phyloP scores from a whole-genome alignment of 2,113 vertebrate species.

The Paracyprichromis sp. region DNA sequence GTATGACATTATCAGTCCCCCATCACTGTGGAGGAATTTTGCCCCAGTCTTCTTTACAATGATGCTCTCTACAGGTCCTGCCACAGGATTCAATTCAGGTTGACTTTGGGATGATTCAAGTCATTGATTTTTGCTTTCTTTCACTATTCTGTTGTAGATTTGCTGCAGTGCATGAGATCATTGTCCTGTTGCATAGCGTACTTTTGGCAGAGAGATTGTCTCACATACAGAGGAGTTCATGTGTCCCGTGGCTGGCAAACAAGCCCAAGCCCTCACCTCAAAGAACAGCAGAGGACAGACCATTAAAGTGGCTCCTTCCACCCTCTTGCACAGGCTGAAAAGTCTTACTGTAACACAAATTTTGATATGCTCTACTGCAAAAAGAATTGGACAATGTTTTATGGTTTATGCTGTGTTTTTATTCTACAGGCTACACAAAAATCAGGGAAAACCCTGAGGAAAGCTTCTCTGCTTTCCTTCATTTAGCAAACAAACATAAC shows the following conservation, averaged over 20 bases:
- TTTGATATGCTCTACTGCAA: not conserved
- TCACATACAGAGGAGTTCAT: not conserved
- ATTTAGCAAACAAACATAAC: not conserved
- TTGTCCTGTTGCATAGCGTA: not conserved
- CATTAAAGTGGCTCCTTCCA: not conserved
- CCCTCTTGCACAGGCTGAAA: not conserved
- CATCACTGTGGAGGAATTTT: not conserved
- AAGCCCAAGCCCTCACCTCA: not conserved
- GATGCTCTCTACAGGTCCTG: not conserved
- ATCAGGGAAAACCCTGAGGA: accelerated
- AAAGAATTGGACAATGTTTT: accelerated
- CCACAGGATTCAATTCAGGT: not conserved
- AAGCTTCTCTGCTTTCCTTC: not conserved
- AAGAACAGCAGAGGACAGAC: not conserved
- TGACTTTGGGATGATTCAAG: not conserved
- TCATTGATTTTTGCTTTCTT: not conserved
- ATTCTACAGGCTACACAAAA: not conserved
- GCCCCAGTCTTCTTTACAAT: not conserved
- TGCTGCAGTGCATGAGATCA: not conserved
- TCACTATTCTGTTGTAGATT: not conserved
- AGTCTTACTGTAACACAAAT: not conserved
- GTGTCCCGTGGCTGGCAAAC: not conserved
- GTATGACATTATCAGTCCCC: not conserved
- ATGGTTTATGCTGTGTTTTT: not conserved
- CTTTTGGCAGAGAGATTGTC: accelerated